Evolutionary conservation across 1,140 invertebrate genomes (phyloP), one percentile per base, ranked within the genome.

Genomic region (Meteorus sp.): DNA sequence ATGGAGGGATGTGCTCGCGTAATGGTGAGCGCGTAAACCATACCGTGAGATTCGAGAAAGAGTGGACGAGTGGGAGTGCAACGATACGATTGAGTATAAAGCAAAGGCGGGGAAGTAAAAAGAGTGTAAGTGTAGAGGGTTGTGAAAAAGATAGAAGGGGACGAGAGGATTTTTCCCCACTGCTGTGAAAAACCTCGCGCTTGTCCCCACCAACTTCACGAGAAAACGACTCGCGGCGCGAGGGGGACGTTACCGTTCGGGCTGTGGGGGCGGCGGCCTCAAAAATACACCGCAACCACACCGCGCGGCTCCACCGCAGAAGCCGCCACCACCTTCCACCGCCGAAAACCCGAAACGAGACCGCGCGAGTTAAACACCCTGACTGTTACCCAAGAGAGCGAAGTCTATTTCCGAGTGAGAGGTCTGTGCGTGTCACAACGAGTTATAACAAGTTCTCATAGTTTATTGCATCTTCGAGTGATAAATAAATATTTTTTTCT

Each of bases 251-350:
- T 43, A 31, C 52, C 56, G 67, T 62, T 65, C 65, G 71, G 70
- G 69, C 69, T 66, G 62, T 67, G 76, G 75, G 75, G 77, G 78
- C 76, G 76, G 78, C 72, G 76, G 76, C 76, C 76, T 79, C 77
- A 79, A 80, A 79, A 79, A 79, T 80, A 79, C 74, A 79, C 78
- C 78, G 78, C 77, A 80, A 79, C 78, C 77, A 79, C 75, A 79
- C 77, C 77, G 77, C 75, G 75, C 75, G 77, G 76, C 70, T 80
- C 77, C 70, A 79, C 78, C 78, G 75, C 77, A 80, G 77, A 77
- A 78, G 78, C 78, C 78, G 74, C 77, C 77, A 76, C 62, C 62
- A 60, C 77, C 75, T 77, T 78, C 77, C 75, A 77, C 76, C 74
- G 73, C 70, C 68, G 70, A 72, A n/a, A n/a, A 77, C 75, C 56